Evolutionary conservation across 2,888 invertebrate genomes (phyloP).

Genomic region (Nysson spinosus): DNA sequence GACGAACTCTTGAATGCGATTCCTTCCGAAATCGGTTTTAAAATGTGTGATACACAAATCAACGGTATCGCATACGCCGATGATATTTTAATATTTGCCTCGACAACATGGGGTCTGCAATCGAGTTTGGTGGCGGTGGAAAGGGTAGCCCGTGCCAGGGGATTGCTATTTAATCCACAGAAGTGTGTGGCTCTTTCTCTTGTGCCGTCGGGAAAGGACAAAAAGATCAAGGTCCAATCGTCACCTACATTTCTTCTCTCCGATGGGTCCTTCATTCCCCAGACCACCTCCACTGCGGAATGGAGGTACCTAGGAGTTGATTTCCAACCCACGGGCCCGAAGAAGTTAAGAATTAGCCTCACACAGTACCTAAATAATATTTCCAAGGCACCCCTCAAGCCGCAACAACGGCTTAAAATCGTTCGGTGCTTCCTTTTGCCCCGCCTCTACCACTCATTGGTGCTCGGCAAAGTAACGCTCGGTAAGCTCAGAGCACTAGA

Average conservation of each 20-base stretch:
- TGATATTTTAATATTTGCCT: no score
- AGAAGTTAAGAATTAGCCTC: background rate
- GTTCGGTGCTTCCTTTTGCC: background rate
- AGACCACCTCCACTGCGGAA: background rate
- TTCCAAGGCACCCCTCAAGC: background rate
- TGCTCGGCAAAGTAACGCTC: background rate
- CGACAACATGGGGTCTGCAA: no score
- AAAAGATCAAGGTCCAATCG: slow-evolving; percentile 2
- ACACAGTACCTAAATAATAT: background rate
- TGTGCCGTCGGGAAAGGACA: slow-evolving; percentile 4
- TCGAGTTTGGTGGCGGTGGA: no score
- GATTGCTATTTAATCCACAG: background rate
- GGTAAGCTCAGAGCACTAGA: background rate
- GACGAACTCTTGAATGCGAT: no score
- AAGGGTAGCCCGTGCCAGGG: no score
- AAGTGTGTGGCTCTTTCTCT: slow-evolving; percentile 4
- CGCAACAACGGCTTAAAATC: slow-evolving; percentile 4
- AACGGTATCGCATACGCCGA: no score
- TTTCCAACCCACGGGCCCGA: background rate
- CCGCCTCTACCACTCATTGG: background rate
- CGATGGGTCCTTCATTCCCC: background rate
- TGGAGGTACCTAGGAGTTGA: slow-evolving; percentile 8
- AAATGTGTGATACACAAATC: no score
- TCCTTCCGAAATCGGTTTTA: no score
- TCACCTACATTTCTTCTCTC: background rate